Evolutionary conservation across 2,113 vertebrate species (phyloP).

Genomic region (Dicrurus megarhynchus): DNA sequence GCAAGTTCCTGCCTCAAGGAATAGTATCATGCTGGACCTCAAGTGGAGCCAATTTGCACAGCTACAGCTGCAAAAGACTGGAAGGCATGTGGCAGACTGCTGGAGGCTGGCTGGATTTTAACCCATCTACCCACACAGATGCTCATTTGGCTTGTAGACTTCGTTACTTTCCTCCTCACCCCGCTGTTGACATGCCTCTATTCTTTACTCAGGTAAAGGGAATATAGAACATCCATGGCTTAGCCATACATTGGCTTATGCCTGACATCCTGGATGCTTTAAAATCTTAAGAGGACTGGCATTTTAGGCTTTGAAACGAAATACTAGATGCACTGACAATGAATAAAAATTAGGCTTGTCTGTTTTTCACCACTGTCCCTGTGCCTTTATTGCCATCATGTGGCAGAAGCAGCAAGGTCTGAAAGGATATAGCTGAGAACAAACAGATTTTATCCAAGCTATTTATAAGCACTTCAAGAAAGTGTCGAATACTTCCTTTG

Average conservation of each 20-base stretch:
- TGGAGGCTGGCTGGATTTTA: neutral
- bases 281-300: neutral
- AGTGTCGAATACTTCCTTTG: constrained; percentile 12
- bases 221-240: neutral
- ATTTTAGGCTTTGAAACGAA: neutral
- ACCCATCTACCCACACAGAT: neutral
- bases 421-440: neutral
- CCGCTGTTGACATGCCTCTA: neutral
- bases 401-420: constrained; percentile 40
- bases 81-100: neutral
- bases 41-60: neutral
- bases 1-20: neutral
- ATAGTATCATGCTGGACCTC: neutral
- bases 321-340: neutral
- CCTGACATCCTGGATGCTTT: neutral
- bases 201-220: neutral
- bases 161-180: neutral
- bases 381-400: constrained; percentile 57
- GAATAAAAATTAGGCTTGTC: neutral
- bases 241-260: neutral
- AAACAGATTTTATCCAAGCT: constrained; percentile 48
- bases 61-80: neutral
- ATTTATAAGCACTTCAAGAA: constrained; percentile 24
- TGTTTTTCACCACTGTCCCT: neutral
- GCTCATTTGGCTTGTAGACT: neutral